These are phyloP conservation scores for Callorhinus ursinus DNA, from an alignment of 2,113 vertebrate species.

Conservation along the genomic window DNA sequence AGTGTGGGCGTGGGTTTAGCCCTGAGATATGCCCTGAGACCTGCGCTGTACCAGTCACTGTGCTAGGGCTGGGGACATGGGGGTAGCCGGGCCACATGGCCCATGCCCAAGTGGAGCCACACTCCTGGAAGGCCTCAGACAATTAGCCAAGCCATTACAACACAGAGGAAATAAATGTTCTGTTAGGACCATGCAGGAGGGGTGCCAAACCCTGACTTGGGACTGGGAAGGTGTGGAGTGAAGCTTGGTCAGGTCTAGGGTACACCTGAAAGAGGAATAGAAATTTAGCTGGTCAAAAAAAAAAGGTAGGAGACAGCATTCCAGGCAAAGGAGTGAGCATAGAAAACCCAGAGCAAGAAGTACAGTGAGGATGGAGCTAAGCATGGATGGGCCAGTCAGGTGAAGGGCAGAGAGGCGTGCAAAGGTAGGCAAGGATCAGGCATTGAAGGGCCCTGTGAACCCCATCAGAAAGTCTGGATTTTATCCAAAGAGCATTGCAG, in stretches of 20 bases:
- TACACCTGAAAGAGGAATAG: neutral
- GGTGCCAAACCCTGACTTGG: neutral
- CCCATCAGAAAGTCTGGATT: neutral
- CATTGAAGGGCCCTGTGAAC: accelerated
- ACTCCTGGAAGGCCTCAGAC: neutral
- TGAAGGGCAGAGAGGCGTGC: accelerated
- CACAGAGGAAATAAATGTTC: accelerated
- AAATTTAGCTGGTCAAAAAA: neutral
- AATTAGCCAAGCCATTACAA: neutral
- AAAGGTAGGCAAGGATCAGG: neutral
- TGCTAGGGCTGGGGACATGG: neutral
- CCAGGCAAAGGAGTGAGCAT: neutral
- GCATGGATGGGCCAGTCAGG: accelerated
- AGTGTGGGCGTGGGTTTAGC: neutral
- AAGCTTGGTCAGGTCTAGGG: neutral
- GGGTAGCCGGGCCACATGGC: neutral
- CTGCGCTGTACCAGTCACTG: neutral
- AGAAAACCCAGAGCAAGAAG: neutral
- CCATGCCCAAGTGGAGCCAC: neutral
- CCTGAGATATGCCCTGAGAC: neutral
- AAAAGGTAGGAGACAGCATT: neutral
- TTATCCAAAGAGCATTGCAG: neutral
- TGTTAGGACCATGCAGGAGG: neutral
- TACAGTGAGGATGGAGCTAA: neutral
- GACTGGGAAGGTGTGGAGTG: too few relatives aligned